These are phyloP conservation scores for Onthophagus taurus DNA, from an alignment of 1,140 invertebrate genomes.

Conservation along the genomic window DNA sequence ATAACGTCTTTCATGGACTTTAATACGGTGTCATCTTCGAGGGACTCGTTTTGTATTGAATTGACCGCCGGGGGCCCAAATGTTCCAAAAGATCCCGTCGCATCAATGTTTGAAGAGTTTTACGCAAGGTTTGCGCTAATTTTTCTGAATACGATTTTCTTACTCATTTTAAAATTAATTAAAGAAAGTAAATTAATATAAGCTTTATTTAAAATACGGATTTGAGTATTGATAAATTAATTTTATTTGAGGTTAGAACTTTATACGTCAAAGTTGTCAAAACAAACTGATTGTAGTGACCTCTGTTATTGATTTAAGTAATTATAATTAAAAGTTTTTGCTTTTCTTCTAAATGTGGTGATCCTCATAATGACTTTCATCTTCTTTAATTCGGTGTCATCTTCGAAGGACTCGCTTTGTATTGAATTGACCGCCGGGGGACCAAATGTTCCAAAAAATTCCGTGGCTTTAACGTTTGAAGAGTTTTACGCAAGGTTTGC, in stretches of 20 bases:
- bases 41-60: constrained; percentile 46
- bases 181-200: neutral
- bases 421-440: constrained; percentile 18
- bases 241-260: too few species aligned
- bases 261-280: too few species aligned
- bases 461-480: constrained; percentile 20
- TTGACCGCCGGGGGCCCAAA: constrained; percentile 25
- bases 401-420: constrained; percentile 55
- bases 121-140: constrained; percentile 43
- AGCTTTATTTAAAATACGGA: neutral
- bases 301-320: too few species aligned
- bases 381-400: constrained; percentile 56
- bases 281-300: too few species aligned
- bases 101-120: constrained; percentile 20
- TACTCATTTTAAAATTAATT: constrained; percentile 19
- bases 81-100: constrained; percentile 19
- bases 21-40: constrained; percentile 58
- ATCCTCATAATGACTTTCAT: constrained; percentile 66
- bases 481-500: constrained; percentile 37
- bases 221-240: too few species aligned
- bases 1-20: constrained; percentile 59
- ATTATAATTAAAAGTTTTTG: constrained; percentile 64
- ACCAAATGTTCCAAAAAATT: constrained; percentile 23
- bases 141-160: constrained; percentile 49
- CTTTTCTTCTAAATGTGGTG: constrained; percentile 66